Evolutionary conservation across 2,797 vertebrate species (phyloP), one percentile per base, ranked within the genome.

Genomic region (Sciurus carolinensis): DNA sequence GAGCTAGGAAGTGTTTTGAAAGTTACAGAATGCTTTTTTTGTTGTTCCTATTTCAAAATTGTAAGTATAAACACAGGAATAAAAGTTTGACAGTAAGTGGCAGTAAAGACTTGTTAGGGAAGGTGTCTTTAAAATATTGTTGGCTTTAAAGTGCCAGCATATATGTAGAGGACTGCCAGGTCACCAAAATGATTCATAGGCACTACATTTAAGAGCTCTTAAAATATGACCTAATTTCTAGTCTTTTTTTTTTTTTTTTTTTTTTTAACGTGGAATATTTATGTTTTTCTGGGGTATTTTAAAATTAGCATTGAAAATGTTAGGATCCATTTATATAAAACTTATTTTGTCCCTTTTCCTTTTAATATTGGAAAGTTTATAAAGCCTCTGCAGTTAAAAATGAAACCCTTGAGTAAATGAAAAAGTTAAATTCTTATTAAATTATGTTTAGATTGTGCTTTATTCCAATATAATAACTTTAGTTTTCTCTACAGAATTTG

Each of bases 291-390:
- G 33, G 18, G 14, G 47, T 82, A 30, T 77, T 82, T 94, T 81
- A 83, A 79, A 39, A 50, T 30, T 13, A 54, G 33, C 54, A 87
- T 72, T 92, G 86, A 94, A 95, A 90, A 95, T 88, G 54, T n/a
- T 88, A 93, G 72, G 50, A 71, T 86, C n/a, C 30, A 52, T 85
- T 95, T 92, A 54, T 76, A 36, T 94, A 44, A 93, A 94, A 93
- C 26, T 81, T 39, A 67, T 84, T 14, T 9, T 86, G 52, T 20
- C n/a, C 62, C 91, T 71, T 95, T 36, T 24, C 28, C 12, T 13
- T 39, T 84, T 87, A 90, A 59, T 81, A 28, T 95, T 96, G 87
- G 62, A 69, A 75, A 76, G 47, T 66, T 96, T 47, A 39, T 94
- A 47, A 22, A 87, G 13, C 39, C 24, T 54, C 4, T 94, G 7